Evolutionary conservation across 2,113 vertebrate genomes (phyloP), one percentile per base, ranked within the genome.

Genomic region (Cyrtonyx montezumae): DNA sequence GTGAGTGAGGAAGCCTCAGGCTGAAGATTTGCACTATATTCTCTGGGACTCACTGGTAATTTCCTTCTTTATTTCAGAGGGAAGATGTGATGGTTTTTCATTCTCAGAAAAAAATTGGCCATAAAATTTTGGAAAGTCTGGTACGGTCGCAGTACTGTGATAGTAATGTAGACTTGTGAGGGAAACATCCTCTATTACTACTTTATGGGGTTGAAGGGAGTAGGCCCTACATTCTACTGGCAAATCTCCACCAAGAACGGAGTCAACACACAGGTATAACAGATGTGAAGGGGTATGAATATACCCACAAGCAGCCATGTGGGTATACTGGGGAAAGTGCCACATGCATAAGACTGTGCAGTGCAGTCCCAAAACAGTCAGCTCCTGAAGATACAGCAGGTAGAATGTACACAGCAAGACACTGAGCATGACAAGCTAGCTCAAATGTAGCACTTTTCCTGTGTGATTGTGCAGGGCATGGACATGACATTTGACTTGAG

Each of bases 1-100:
- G 53, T 26, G 28, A 86, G 36, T 66, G 75, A 92, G 48, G 48
- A 91, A 94, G 91, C 93, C 84, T 87, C 49, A 68, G 80, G 96
- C 84, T 80, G 79, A 87, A 74, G 36, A 81, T 88, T 91, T 92
- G 16, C 69, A 63, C n/a, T 51, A 42, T 62, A 73, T 76, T 91
- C 73, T 55, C 76, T 26, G 40, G 63, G 59, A 73, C 8, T 63
- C 59, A 58, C 14, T 88, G 62, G 56, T 45, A 92, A 76, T 90
- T 82, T 69, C 65, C 46, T 62, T 49, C 42, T 88, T 82, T 86
- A 37, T 68, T 88, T 93, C 69, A 87, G 69, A 87, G 62, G 26
- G 45, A 78, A 84, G 82, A 78, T 87, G 13, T 79, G 46, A 51
- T 91, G 56, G 75, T 69, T 92, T 88, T 93, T 68, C 28, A 90